A percentile compares a stretch with the other conserved stretches of the same genome.
Conservation (phyloP, 2,797 vertebrate genomes). For the Petrocephalus schoutedeni region DNA sequence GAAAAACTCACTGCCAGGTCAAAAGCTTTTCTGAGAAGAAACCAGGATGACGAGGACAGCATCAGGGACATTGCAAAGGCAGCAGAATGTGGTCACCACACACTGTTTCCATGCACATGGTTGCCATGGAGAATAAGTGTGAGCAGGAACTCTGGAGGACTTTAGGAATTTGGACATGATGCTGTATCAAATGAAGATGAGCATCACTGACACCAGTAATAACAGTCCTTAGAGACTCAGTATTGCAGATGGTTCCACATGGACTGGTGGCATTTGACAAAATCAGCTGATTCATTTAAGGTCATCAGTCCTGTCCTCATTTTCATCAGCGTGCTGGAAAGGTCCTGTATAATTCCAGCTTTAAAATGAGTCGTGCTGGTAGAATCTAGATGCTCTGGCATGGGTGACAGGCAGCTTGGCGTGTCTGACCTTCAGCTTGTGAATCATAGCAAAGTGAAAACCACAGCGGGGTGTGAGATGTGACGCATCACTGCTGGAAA, state of each 20-base stretch:
- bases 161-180: not conserved
- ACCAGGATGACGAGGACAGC: not conserved
- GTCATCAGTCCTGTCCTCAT: not conserved
- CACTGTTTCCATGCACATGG: not conserved
- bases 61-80: not conserved
- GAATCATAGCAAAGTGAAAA: not conserved
- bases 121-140: conserved; percentile 5
- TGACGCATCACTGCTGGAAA: not conserved
- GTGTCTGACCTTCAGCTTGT: not conserved
- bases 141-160: conserved; percentile 1
- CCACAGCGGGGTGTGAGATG: not conserved
- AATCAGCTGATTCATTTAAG: not conserved
- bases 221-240: not conserved
- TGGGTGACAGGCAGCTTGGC: not conserved
- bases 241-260: not conserved
- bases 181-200: not conserved
- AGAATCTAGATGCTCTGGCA: not conserved
- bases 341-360: not conserved
- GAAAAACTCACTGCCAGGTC: too few relatives aligned
- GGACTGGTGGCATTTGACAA: not conserved
- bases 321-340: not conserved
- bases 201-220: not conserved
- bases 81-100: not conserved
- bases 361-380: not conserved
- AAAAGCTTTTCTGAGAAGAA: not conserved